phyloP scores from a whole-genome alignment of 2,113 vertebrate genomes.

The Caretta caretta region DNA sequence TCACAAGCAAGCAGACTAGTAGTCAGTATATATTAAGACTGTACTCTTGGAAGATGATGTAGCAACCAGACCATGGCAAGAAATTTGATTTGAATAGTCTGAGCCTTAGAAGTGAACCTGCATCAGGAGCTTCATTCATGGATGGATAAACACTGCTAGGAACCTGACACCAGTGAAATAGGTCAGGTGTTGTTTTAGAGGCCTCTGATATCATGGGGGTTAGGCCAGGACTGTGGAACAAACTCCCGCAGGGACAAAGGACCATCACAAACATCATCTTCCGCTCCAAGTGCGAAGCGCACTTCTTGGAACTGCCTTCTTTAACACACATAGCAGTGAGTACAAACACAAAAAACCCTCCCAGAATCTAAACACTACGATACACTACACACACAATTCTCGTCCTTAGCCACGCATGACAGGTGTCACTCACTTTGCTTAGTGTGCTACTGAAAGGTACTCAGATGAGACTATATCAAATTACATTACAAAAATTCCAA shows the following conservation, averaged over 20 bases:
- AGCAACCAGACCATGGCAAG: not conserved
- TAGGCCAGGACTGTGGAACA: not conserved
- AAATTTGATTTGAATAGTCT: accelerated
- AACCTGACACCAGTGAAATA: not conserved
- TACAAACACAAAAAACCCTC: not conserved
- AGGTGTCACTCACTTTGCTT: not conserved
- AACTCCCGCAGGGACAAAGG: not conserved
- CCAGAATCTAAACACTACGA: not conserved
- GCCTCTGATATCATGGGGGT: not conserved
- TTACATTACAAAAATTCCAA: too few relatives aligned
- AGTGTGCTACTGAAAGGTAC: not conserved
- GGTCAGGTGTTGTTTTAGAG: not conserved
- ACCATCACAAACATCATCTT: accelerated
- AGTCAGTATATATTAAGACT: accelerated
- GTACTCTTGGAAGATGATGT: not conserved
- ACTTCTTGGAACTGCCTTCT: not conserved
- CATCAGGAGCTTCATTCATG: not conserved
- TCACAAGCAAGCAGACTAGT: not conserved
- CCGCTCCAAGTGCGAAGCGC: not conserved
- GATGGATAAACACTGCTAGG: not conserved
- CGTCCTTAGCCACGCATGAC: not conserved
- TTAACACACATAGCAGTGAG: not conserved
- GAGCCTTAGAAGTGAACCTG: not conserved
- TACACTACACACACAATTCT: not conserved
- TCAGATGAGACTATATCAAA: not conserved